A percentile compares a stretch with the other conserved stretches of the same genome.
Evolutionary conservation across 2,888 invertebrate species (phyloP).

Genomic region (Polydrusus cervinus): DNA sequence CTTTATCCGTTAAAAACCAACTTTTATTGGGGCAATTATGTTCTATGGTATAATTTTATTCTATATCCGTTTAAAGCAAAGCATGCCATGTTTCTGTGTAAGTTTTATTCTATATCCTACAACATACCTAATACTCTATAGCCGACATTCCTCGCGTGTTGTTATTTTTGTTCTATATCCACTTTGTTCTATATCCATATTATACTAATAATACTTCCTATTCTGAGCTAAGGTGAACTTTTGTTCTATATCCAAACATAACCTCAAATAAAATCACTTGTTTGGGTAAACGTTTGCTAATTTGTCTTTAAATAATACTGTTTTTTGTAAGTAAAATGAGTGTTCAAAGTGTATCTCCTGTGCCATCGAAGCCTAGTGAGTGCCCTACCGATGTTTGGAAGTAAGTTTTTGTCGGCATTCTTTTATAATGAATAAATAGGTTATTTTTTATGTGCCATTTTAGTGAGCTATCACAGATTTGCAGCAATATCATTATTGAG

Average conservation of each 20-base stretch:
- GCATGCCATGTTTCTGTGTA: neutral
- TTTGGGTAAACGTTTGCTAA: neutral
- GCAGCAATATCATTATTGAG: neutral
- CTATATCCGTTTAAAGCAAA: neutral
- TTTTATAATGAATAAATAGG: neutral
- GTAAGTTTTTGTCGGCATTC: neutral
- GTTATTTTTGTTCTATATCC: neutral
- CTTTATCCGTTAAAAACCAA: too few relatives aligned
- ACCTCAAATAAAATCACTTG: neutral
- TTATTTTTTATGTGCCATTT: neutral
- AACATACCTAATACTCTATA: conserved; percentile 1
- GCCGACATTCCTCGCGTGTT: neutral
- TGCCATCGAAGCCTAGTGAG: conserved; percentile 1
- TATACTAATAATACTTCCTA: neutral
- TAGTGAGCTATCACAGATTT: conserved; percentile 1
- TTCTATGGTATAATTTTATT: neutral
- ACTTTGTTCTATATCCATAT: neutral
- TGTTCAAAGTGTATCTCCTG: neutral
- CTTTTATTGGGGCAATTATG: too few relatives aligned
- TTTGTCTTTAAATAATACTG: conserved; percentile 1
- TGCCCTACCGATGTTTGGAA: neutral
- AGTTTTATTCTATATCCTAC: conserved; percentile 1
- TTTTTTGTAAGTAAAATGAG: neutral
- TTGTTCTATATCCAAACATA: neutral
- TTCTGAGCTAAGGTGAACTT: neutral